Percentiles rank a stretch among this genome's conserved stretches.
Evolutionary conservation across 2,797 vertebrate species (phyloP).

Genomic region (Sebastolobus alascanus): DNA sequence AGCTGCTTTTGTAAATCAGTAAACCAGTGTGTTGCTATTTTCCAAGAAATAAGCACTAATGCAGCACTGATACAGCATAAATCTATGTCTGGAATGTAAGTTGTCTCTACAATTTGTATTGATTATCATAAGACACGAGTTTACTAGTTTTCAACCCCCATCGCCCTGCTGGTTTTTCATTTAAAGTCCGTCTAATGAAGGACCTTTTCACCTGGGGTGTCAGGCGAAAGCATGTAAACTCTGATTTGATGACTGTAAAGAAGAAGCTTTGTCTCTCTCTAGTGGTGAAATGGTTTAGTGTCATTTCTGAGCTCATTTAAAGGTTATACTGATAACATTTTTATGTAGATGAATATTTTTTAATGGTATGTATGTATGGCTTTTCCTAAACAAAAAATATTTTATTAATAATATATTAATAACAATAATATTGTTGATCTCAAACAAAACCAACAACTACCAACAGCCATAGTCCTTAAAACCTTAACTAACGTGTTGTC

Average conservation of each 20-base stretch:
- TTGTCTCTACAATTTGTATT: not conserved
- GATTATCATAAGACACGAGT: not conserved
- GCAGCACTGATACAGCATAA: not conserved
- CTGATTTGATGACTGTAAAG: not conserved
- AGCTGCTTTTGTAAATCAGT: not conserved
- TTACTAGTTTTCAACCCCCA: not conserved
- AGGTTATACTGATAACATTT: not conserved
- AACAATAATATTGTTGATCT: no score
- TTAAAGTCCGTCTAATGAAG: not conserved
- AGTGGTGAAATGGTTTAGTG: constrained; percentile 28
- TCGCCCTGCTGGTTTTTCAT: not conserved
- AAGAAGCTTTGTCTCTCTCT: constrained; percentile 45
- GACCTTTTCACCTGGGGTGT: not conserved
- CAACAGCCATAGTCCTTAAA: no score
- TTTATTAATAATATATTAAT: no score
- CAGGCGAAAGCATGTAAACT: not conserved
- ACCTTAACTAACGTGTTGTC: no score
- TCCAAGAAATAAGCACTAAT: not conserved
- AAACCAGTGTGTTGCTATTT: not conserved
- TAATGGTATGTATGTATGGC: no score
- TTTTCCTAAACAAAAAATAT: no score
- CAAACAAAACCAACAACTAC: no score
- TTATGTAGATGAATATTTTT: no score
- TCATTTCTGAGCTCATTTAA: not conserved
- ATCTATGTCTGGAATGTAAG: not conserved